A percentile compares a stretch with the other conserved stretches of the same genome.
Conservation (phyloP, 2,113 vertebrate species). For the Forbesichthys papilliferus region DNA sequence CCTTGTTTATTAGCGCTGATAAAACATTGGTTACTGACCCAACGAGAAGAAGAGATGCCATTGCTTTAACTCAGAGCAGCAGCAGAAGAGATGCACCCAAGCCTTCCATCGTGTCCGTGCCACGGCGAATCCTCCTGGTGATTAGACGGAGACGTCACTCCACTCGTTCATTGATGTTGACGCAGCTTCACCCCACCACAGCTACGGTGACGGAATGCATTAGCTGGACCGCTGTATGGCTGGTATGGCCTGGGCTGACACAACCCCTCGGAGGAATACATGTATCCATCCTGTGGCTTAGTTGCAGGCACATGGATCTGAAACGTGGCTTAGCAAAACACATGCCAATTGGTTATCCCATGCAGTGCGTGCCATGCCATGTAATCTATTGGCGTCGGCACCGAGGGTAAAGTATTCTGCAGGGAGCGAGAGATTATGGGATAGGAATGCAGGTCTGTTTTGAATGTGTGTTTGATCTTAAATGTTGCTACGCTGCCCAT, state of each 20-base stretch:
- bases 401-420: conserved; percentile 53
- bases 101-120: conserved; percentile 12
- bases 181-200: conserved; percentile 49
- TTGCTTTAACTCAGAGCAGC: conserved; percentile 29
- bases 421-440: conserved; percentile 43
- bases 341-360: conserved; percentile 47
- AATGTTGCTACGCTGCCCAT: conserved; percentile 18
- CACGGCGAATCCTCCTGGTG: conserved; percentile 41
- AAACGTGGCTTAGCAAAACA: conserved; percentile 56
- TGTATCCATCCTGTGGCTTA: conserved; percentile 8
- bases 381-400: conserved; percentile 50
- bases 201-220: conserved; percentile 51
- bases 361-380: conserved; percentile 48
- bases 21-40: conserved; percentile 51
- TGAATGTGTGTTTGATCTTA: conserved; percentile 47
- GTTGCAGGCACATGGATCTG: conserved; percentile 47
- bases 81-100: conserved; percentile 53
- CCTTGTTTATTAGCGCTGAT: conserved; percentile 58
- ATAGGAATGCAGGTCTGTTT: conserved; percentile 62
- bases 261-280: conserved; percentile 36
- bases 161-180: conserved; percentile 57
- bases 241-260: conserved; percentile 43
- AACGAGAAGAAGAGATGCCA: conserved; percentile 45
- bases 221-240: conserved; percentile 43
- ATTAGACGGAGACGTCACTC: conserved; percentile 53